Percentiles rank a stretch among this genome's conserved stretches.
phyloP scores from a whole-genome alignment of 2,888 invertebrate species.

The Rhaphigaster nebulosa region DNA sequence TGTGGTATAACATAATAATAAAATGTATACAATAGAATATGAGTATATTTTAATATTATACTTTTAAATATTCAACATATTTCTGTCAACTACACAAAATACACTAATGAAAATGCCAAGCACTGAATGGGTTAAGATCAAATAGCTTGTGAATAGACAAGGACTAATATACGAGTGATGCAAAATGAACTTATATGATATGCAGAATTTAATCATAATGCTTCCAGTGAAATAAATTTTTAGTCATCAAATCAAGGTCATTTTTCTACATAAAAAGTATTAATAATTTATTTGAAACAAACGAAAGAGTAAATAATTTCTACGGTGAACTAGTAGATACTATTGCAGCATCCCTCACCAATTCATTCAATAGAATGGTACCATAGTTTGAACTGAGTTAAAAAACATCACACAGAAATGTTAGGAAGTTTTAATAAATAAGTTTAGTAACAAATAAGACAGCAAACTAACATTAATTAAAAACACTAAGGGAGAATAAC shows the following conservation, averaged over 20 bases:
- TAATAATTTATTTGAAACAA: background rate
- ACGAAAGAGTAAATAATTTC: background rate
- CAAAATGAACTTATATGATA: background rate
- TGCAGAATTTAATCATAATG: background rate
- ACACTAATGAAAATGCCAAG: background rate
- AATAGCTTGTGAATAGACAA: background rate
- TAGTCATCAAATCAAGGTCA: background rate
- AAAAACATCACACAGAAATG: slow-evolving; percentile 1
- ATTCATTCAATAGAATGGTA: background rate
- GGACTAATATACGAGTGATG: background rate
- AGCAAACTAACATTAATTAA: background rate
- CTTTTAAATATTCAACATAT: background rate
- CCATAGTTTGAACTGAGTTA: background rate
- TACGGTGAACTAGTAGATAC: background rate
- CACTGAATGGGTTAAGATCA: background rate
- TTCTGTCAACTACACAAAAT: background rate
- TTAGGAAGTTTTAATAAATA: background rate
- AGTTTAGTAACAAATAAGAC: background rate
- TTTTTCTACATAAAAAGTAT: background rate
- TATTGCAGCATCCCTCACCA: background rate
- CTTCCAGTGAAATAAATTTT: background rate
- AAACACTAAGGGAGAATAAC: background rate
- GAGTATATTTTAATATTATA: background rate
- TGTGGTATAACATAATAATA: background rate
- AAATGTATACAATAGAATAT: background rate